A percentile compares a stretch with the other conserved stretches of the same genome.
phyloP scores from a whole-genome alignment of 1,140 invertebrate species.

The Cyphomyrmex costatus region DNA sequence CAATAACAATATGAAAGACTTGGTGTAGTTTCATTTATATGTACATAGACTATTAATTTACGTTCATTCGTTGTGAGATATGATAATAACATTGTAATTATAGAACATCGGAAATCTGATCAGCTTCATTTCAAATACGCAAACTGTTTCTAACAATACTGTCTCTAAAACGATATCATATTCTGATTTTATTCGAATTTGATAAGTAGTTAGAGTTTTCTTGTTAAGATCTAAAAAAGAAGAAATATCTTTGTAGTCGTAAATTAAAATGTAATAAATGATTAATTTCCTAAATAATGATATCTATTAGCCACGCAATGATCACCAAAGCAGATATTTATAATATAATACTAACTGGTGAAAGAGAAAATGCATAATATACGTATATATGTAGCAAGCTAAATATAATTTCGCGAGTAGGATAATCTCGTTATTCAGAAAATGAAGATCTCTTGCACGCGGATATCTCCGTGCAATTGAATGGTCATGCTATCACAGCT shows the following conservation, averaged over 20 bases:
- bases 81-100: constrained; percentile 33
- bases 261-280: neutral
- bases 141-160: neutral
- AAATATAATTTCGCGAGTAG: constrained; percentile 5
- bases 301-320: neutral
- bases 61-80: neutral
- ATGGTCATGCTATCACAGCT: constrained; percentile 24
- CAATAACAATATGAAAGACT: neutral
- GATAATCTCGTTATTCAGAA: neutral
- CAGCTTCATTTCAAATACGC: neutral
- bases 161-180: neutral
- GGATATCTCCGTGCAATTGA: neutral
- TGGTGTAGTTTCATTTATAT: neutral
- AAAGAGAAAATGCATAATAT: neutral
- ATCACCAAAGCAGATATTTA: neutral
- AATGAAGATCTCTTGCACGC: constrained; percentile 20
- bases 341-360: neutral
- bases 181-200: neutral
- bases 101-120: constrained; percentile 24
- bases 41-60: constrained; percentile 29
- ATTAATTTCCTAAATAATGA: neutral
- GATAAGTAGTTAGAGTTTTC: neutral
- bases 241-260: neutral
- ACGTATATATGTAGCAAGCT: neutral
- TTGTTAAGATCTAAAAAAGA: neutral